These are phyloP conservation scores for Chrysomela aeneicollis DNA, from an alignment of 2,888 invertebrate species.

Conservation along the genomic window DNA sequence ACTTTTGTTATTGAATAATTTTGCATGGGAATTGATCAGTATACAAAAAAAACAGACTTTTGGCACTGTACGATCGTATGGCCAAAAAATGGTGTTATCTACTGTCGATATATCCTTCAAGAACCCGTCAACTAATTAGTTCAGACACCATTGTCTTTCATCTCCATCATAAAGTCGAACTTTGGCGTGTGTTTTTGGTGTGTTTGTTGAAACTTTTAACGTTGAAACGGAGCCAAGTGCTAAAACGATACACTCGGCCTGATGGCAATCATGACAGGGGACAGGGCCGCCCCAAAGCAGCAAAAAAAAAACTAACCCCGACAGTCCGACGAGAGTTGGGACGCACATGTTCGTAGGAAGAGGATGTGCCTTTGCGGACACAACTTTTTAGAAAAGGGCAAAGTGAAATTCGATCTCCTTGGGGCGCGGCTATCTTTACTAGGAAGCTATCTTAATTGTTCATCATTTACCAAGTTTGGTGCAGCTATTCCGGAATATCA, in stretches of 20 bases:
- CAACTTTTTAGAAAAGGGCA: slow-evolving; percentile 45
- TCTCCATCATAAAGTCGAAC: slow-evolving; percentile 14
- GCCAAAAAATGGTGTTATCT: too few species aligned
- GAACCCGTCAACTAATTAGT: neutral
- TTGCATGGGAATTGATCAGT: too few species aligned
- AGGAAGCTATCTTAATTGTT: slow-evolving; percentile 44
- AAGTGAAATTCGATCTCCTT: slow-evolving; percentile 45
- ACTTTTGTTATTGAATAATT: too few species aligned
- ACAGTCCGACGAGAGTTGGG: slow-evolving; percentile 37
- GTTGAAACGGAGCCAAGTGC: slow-evolving; percentile 42
- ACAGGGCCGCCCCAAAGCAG: slow-evolving; percentile 9
- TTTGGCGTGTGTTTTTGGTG: slow-evolving; percentile 42
- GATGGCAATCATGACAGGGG: slow-evolving; percentile 30
- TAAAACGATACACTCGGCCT: slow-evolving; percentile 41
- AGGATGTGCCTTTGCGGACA: slow-evolving; percentile 49
- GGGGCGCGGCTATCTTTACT: slow-evolving; percentile 33
- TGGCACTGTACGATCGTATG: too few species aligned
- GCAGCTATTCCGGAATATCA: neutral
- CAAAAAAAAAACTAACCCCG: slow-evolving; percentile 35
- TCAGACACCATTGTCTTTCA: neutral
- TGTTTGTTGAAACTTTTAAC: slow-evolving; percentile 41
- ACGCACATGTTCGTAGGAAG: slow-evolving; percentile 48
- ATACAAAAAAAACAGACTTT: too few species aligned
- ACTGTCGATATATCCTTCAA: too few species aligned
- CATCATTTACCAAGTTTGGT: slow-evolving; percentile 18